Evolutionary conservation across 1,140 invertebrate species (phyloP), one percentile per base, ranked within the genome.

Genomic region (Leptopilina boulardi): DNA sequence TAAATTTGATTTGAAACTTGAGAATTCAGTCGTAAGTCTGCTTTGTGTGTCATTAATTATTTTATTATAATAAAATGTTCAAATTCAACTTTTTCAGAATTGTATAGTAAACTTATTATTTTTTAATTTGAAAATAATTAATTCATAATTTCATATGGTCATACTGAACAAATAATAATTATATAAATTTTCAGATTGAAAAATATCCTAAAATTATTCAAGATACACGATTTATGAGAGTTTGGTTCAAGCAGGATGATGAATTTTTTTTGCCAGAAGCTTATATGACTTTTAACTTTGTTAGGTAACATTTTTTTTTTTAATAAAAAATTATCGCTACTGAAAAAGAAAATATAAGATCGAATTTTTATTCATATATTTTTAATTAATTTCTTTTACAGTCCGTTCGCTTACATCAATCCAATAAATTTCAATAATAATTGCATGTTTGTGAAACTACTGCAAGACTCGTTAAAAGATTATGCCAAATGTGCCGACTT

Each of bases 211-310:
- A 88, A 11, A 95, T 98, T 77, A 93, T 98, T 71, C 92, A 95
- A 88, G 96, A 99, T 83, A 95, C 94, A 6, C 91, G 94, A 0
- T 90, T 97, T 51, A 92, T 95, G 77, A 92, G 97, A 81, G 91
- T 98, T 0, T 99, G 98, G 98, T 98, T 95, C 89, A 98, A 98
- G 87, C 97, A 98, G 89, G 98, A 99, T 90, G 94, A 96, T 84
- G 96, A 98, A 89, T 99, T 96, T 91, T 90, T 94, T 6, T 91
- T 99, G 71, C 98, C 98, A 0, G 99, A 98, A 91, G 94, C 96
- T 1, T 95, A 94, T 86, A 91, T 97, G 77, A 94, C 93, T 66
- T 93, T 98, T 83, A 94, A 97, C 84, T 94, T 98, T 82, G 93
- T 94, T 54, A 96, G 95, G 95, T 96, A 90, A 90, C 56, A 10